A percentile compares a stretch with the other conserved stretches of the same genome.
Conservation (phyloP, 2,797 vertebrate genomes). For the Labeo calbasu region DNA sequence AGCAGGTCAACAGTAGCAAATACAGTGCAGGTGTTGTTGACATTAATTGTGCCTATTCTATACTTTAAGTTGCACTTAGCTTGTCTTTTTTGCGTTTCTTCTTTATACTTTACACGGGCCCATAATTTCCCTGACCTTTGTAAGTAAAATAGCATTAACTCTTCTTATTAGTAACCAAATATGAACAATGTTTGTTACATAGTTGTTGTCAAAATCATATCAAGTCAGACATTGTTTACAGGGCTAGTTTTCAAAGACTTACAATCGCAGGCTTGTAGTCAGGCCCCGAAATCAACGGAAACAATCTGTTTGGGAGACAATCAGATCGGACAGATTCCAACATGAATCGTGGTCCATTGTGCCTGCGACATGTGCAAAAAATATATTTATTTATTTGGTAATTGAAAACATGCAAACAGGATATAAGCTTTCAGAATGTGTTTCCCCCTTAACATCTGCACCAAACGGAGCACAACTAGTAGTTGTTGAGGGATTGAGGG, state of each 20-base stretch:
- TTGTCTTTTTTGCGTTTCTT: background rate
- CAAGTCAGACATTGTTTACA: constrained; percentile 1
- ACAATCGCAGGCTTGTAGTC: constrained; percentile 33
- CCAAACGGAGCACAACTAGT: constrained; percentile 58
- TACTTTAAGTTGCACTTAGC: background rate
- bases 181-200: constrained; percentile 17
- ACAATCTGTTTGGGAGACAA: constrained; percentile 54
- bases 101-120: background rate
- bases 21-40: too few species aligned
- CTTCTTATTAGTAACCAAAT: constrained; percentile 3
- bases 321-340: constrained; percentile 58
- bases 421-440: constrained; percentile 59
- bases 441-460: constrained; percentile 60
- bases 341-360: constrained; percentile 48
- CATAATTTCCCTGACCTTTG: background rate
- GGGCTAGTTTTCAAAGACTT: constrained; percentile 29
- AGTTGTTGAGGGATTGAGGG: constrained; percentile 55
- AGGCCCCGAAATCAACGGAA: constrained; percentile 15
- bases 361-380: constrained; percentile 55
- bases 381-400: constrained; percentile 64
- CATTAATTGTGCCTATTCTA: background rate
- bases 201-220: constrained; percentile 37
- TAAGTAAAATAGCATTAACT: background rate
- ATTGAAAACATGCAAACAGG: constrained; percentile 64
- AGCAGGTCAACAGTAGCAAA: background rate